Conservation (phyloP, 2,888 invertebrate species). For the Dioctria linearis region DNA sequence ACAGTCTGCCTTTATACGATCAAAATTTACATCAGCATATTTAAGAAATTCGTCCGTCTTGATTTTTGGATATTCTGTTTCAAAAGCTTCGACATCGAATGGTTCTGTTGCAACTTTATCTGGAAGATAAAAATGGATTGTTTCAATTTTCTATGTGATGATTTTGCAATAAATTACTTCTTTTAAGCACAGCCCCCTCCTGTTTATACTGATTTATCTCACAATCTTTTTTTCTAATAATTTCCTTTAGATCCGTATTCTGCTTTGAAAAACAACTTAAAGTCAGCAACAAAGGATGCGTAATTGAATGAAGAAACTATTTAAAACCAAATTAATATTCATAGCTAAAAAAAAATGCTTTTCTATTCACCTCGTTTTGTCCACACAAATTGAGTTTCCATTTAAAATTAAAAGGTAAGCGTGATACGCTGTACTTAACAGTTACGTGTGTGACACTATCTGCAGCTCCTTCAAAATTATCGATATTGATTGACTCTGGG, state of each 20-base stretch:
- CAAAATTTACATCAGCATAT: constrained; percentile 20
- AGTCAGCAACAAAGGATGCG: constrained; percentile 18
- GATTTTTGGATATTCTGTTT: background rate
- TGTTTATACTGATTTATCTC: constrained; percentile 55
- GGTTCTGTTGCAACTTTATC: constrained; percentile 29
- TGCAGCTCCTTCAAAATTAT: background rate
- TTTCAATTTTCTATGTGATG: no score
- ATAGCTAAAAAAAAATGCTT: background rate
- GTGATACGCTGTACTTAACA: background rate
- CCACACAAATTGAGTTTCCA: constrained; percentile 17
- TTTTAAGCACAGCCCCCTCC: constrained; percentile 49
- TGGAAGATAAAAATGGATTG: background rate
- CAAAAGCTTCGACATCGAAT: constrained; percentile 1
- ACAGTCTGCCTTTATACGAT: background rate
- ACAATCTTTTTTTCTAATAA: constrained; percentile 51
- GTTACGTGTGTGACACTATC: background rate
- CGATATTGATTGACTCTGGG: background rate
- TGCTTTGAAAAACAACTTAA: constrained; percentile 10
- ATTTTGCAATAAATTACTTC: constrained; percentile 24
- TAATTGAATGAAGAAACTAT: constrained; percentile 12
- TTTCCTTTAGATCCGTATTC: constrained; percentile 43
- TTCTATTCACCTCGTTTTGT: constrained; percentile 10
- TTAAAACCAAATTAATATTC: background rate
- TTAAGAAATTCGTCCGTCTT: constrained; percentile 26
- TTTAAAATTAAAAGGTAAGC: constrained; percentile 34